Evolutionary conservation across 1,140 invertebrate genomes (phyloP).

Genomic region (Hydropsyche tenuis): DNA sequence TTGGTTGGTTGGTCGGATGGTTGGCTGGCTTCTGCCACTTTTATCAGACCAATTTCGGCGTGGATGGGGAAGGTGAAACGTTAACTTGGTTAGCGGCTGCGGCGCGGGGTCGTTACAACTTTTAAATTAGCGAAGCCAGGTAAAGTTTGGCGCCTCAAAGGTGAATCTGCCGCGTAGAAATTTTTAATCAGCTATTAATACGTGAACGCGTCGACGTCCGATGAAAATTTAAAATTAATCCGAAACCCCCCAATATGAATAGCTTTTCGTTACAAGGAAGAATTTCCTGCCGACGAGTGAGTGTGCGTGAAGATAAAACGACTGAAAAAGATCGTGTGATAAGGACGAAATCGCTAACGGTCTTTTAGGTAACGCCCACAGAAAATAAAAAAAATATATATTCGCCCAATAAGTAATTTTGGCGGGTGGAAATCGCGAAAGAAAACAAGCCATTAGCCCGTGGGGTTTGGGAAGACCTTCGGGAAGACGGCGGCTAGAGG

Average conservation of each 20-base stretch:
- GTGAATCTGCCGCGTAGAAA: constrained; percentile 20
- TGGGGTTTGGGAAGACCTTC: constrained; percentile 22
- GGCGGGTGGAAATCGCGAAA: constrained; percentile 30
- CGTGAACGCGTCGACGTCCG: constrained; percentile 1
- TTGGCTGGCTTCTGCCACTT: constrained; percentile 32
- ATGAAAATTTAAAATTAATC: constrained; percentile 33
- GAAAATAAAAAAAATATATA: constrained; percentile 17
- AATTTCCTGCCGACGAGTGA: too few relatives aligned
- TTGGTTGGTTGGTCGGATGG: constrained; percentile 5
- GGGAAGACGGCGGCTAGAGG: neutral
- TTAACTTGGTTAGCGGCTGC: constrained; percentile 3
- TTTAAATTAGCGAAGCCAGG: constrained; percentile 35
- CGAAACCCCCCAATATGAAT: too few relatives aligned
- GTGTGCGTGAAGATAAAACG: too few relatives aligned
- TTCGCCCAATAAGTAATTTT: constrained; percentile 22
- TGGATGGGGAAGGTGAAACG: neutral
- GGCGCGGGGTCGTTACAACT: constrained; percentile 27
- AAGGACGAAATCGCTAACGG: constrained; percentile 23
- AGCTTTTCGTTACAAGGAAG: too few relatives aligned
- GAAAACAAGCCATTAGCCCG: constrained; percentile 49
- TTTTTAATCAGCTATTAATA: constrained; percentile 32
- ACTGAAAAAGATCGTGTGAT: constrained; percentile 10
- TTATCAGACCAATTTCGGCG: constrained; percentile 41
- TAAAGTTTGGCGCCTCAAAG: constrained; percentile 10
- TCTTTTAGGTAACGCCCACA: constrained; percentile 22